These are phyloP conservation scores for cattle (Bos taurus) DNA, from an alignment of 2,113 vertebrate genomes.

Conservation along the genomic window DNA sequence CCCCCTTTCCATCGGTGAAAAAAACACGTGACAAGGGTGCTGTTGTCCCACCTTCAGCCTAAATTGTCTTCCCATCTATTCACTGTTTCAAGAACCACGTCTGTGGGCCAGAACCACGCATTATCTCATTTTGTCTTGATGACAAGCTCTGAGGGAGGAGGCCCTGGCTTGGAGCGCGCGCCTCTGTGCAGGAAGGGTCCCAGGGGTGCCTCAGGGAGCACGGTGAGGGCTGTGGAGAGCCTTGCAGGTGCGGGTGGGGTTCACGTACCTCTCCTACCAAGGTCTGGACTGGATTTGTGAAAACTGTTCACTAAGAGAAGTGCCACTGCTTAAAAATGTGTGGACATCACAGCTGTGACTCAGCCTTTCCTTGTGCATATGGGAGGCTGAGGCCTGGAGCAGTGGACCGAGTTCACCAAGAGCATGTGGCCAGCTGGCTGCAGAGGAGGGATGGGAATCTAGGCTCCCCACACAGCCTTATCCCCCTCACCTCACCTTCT, in stretches of 20 bases:
- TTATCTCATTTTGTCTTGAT: not conserved
- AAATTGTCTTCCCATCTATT: not conserved
- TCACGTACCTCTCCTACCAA: not conserved
- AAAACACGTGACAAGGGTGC: not conserved
- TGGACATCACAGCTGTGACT: not conserved
- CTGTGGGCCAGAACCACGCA: not conserved
- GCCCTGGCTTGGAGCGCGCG: not conserved
- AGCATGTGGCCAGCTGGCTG: not conserved
- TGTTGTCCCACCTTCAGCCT: not conserved
- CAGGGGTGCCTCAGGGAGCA: not conserved
- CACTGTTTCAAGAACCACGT: not conserved
- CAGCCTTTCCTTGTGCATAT: not conserved
- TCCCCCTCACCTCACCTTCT: not conserved
- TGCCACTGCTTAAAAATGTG: not conserved
- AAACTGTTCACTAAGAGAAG: not conserved
- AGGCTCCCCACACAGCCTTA: not conserved
- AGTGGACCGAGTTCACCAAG: not conserved
- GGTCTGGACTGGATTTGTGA: not conserved
- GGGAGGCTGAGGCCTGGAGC: not conserved
- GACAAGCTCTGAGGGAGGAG: not conserved
- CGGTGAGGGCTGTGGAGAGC: not conserved
- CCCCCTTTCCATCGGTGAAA: not conserved
- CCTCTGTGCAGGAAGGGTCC: not conserved
- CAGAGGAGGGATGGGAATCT: not conserved
- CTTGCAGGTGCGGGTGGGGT: not conserved